Conservation (phyloP, 2,797 vertebrate species). For the Scomberomorus guttatus region DNA sequence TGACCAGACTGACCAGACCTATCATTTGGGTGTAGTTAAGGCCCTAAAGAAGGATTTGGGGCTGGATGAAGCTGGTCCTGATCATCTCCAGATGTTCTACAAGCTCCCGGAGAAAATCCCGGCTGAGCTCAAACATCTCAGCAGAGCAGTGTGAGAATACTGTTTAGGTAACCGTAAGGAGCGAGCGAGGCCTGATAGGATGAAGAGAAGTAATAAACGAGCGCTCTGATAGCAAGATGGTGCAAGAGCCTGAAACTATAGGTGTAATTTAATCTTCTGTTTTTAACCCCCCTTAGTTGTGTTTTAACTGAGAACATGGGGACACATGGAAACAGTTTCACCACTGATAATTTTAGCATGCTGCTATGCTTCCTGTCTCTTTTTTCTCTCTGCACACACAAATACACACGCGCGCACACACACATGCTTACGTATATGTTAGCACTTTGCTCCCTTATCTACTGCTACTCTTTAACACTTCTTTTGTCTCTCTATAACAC, state of each 20-base stretch:
- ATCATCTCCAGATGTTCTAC: slow-evolving; percentile 80
- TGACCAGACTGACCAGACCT: slow-evolving; percentile 67
- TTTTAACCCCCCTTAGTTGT: slow-evolving; percentile 37
- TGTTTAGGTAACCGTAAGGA: slow-evolving; percentile 31
- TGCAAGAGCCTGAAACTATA: slow-evolving; percentile 26
- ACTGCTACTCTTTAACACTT: slow-evolving; percentile 18
- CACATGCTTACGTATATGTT: slow-evolving; percentile 4
- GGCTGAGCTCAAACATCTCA: slow-evolving; percentile 36
- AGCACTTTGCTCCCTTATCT: slow-evolving; percentile 21
- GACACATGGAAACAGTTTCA: slow-evolving; percentile 82
- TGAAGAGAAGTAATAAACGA: slow-evolving; percentile 37
- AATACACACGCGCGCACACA: slow-evolving; percentile 9
- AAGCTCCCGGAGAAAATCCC: slow-evolving; percentile 61
- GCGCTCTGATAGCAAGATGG: slow-evolving; percentile 26
- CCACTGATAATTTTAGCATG: slow-evolving; percentile 75
- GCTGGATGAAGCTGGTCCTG: slow-evolving; percentile 50
- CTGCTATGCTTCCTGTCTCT: slow-evolving; percentile 48
- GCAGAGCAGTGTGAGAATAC: slow-evolving; percentile 26
- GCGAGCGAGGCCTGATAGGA: slow-evolving; percentile 18
- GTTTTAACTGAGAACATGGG: slow-evolving; percentile 64
- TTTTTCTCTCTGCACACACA: background rate
- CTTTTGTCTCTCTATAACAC: slow-evolving; percentile 7
- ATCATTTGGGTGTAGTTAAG: slow-evolving; percentile 64
- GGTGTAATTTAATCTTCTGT: slow-evolving; percentile 71
- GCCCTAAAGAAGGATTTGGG: slow-evolving; percentile 55